Conservation (phyloP, 2,797 vertebrate species). For the Premnoplex brunnescens region DNA sequence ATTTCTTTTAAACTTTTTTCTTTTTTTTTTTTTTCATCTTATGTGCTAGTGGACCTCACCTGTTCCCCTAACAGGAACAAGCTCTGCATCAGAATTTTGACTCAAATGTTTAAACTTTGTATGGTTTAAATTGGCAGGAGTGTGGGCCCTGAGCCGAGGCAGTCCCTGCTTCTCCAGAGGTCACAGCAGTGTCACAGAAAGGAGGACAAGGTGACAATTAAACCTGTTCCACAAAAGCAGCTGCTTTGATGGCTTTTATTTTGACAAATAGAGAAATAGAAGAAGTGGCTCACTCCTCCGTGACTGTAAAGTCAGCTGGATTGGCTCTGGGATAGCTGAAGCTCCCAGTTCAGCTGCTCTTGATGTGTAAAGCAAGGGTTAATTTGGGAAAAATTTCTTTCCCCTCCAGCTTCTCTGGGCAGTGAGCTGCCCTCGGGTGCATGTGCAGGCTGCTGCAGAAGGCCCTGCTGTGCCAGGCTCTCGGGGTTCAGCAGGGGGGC, state of each 20-base stretch:
- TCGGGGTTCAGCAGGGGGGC: not conserved
- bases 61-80: not conserved
- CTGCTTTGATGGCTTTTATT: not conserved
- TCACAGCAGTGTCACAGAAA: not conserved
- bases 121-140: rapidly evolving
- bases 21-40: not conserved
- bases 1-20: not conserved
- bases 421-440: not conserved
- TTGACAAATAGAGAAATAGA: not conserved
- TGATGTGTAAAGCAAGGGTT: not conserved
- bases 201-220: not conserved
- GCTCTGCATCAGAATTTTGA: not conserved
- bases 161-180: not conserved
- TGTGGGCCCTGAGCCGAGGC: not conserved
- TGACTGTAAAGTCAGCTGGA: not conserved
- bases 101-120: not conserved
- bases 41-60: not conserved
- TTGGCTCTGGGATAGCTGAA: not conserved
- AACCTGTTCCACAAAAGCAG: not conserved
- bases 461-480: not conserved
- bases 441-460: not conserved
- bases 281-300: not conserved
- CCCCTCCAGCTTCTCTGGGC: not conserved
- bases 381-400: not conserved
- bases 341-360: not conserved